Evolutionary conservation across 1,140 invertebrate genomes (phyloP).

Genomic region (Drosophila parvula): DNA sequence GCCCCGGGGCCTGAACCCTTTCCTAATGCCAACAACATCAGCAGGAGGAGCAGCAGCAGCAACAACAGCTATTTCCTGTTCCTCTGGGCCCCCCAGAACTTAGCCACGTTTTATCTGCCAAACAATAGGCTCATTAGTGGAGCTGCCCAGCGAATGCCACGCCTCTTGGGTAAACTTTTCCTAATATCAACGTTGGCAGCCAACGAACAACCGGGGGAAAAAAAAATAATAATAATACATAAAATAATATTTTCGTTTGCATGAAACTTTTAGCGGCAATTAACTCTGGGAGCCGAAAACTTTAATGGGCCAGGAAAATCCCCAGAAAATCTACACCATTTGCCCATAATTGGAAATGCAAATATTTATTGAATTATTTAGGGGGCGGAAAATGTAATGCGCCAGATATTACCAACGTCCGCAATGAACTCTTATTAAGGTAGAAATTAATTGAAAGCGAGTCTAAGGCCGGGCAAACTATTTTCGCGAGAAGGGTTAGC

Average conservation of each 20-base stretch:
- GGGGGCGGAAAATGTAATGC: slow-evolving; percentile 41
- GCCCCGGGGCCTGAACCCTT: slow-evolving; percentile 52
- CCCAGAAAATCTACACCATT: slow-evolving; percentile 31
- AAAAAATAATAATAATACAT: slow-evolving; percentile 39
- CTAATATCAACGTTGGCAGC: slow-evolving; percentile 56
- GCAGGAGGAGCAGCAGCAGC: slow-evolving; percentile 1
- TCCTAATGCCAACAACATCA: slow-evolving; percentile 46
- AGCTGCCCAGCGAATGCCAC: slow-evolving; percentile 28
- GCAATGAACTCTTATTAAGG: slow-evolving; percentile 28
- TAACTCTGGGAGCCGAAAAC: slow-evolving; percentile 54
- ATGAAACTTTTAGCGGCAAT: slow-evolving; percentile 61
- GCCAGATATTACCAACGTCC: slow-evolving; percentile 44
- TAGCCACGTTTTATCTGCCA: slow-evolving; percentile 54
- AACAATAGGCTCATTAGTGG: slow-evolving; percentile 78
- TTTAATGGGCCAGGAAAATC: slow-evolving; percentile 42
- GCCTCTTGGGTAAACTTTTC: slow-evolving; percentile 64
- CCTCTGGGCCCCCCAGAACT: slow-evolving; percentile 17
- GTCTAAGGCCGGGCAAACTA: slow-evolving; percentile 30
- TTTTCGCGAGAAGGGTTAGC: slow-evolving; percentile 1
- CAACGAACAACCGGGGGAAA: neutral
- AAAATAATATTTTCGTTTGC: slow-evolving; percentile 81
- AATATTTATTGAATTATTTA: slow-evolving; percentile 78
- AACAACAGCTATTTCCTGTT: slow-evolving; percentile 51
- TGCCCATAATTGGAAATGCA: slow-evolving; percentile 56
- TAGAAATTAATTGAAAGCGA: slow-evolving; percentile 33